phyloP scores from a whole-genome alignment of 92 coral and sea anemone genomes.

The Porites rus region DNA sequence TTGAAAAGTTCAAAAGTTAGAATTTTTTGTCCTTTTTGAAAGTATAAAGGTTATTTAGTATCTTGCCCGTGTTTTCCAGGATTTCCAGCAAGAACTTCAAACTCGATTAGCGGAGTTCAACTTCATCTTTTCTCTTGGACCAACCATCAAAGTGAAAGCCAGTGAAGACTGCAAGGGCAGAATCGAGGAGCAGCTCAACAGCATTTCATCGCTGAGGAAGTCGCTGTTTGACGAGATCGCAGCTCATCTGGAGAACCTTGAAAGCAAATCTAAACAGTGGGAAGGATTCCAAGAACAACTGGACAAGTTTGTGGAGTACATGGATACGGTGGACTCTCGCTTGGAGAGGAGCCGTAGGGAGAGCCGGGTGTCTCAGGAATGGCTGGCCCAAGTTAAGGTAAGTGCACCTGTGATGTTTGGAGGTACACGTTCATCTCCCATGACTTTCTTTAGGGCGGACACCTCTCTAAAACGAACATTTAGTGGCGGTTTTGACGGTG shows the following conservation, averaged over 20 bases:
- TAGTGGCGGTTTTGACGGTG: too few relatives aligned
- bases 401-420: background rate
- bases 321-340: conserved; percentile 88
- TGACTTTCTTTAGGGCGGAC: too few relatives aligned
- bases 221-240: conserved; percentile 90
- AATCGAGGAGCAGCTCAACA: conserved; percentile 82
- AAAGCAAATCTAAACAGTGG: conserved; percentile 84
- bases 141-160: conserved; percentile 78
- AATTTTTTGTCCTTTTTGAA: too few relatives aligned
- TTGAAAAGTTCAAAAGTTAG: too few relatives aligned
- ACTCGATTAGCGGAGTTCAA: conserved; percentile 67
- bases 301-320: conserved; percentile 87
- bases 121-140: conserved; percentile 77
- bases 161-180: conserved; percentile 83
- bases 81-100: conserved; percentile 74
- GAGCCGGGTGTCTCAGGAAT: conserved; percentile 86
- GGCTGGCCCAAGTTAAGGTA: conserved; percentile 94
- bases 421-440: background rate
- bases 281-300: conserved; percentile 83
- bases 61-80: conserved; percentile 38
- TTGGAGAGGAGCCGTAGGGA: conserved; percentile 71
- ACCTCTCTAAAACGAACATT: too few relatives aligned
- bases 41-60: background rate
- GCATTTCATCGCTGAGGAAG: conserved; percentile 76
- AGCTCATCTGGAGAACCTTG: conserved; percentile 73